phyloP scores from a whole-genome alignment of 2,113 vertebrate genomes.

The Dendrocopos noguchii region DNA sequence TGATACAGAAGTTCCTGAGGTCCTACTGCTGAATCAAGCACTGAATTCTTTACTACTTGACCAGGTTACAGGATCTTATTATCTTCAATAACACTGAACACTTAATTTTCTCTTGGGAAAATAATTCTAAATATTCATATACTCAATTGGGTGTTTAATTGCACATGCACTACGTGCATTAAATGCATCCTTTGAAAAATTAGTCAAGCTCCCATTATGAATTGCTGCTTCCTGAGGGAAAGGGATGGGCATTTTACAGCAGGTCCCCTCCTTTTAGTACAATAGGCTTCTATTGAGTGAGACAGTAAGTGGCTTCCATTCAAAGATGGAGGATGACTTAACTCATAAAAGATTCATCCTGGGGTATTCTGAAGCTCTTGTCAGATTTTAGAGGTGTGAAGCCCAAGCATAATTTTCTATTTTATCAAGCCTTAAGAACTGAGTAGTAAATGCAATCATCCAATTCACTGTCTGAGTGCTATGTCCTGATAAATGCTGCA shows the following conservation, averaged over 20 bases:
- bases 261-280: neutral
- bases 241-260: neutral
- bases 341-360: slow-evolving; percentile 3
- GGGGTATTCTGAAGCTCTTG: neutral
- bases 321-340: neutral
- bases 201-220: neutral
- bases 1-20: neutral
- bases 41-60: neutral
- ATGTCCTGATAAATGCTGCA: neutral
- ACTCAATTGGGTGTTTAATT: slow-evolving; percentile 36
- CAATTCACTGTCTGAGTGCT: neutral
- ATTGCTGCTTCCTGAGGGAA: neutral
- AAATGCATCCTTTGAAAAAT: slow-evolving; percentile 34
- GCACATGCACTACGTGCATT: neutral
- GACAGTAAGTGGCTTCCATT: neutral
- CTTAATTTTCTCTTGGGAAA: neutral
- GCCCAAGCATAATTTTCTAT: slow-evolving; percentile 1
- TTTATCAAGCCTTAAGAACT: slow-evolving; percentile 36
- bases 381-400: slow-evolving; percentile 9
- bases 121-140: slow-evolving; percentile 28
- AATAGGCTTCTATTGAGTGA: neutral
- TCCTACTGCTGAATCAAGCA: neutral
- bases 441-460: neutral
- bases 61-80: neutral
- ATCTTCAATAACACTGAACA: neutral